A percentile compares a stretch with the other conserved stretches of the same genome.
Conservation (phyloP, 2,797 vertebrate genomes). For the Macroramphosus scolopax region DNA sequence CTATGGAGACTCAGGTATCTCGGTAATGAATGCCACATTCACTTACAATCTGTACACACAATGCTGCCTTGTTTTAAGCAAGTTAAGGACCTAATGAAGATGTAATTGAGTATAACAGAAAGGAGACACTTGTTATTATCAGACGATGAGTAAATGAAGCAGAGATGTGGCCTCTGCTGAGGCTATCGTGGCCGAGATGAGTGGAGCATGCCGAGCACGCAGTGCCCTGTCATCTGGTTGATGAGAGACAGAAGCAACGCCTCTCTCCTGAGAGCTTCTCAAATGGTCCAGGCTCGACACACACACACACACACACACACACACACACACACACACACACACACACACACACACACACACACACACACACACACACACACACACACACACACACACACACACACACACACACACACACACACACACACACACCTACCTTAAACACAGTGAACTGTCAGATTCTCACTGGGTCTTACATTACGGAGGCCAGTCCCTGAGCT, state of each 20-base stretch:
- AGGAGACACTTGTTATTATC: slow-evolving; percentile 71
- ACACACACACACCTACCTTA: no score
- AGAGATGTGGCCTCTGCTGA: slow-evolving; percentile 60
- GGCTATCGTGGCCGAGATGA: slow-evolving; percentile 49
- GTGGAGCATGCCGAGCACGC: slow-evolving; percentile 63
- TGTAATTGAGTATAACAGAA: slow-evolving; percentile 70
- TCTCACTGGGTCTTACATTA: slow-evolving; percentile 49
- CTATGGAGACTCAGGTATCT: slow-evolving; percentile 42
- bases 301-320: slow-evolving; percentile 9
- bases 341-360: slow-evolving; percentile 3
- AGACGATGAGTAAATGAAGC: slow-evolving; percentile 71
- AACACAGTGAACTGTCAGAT: slow-evolving; percentile 20
- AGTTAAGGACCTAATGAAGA: slow-evolving; percentile 69
- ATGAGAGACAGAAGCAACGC: slow-evolving; percentile 57
- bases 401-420: background rate
- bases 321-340: slow-evolving; percentile 9
- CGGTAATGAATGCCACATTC: slow-evolving; percentile 64
- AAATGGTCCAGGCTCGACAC: slow-evolving; percentile 54
- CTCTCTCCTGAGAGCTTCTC: slow-evolving; percentile 59
- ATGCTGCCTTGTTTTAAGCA: slow-evolving; percentile 60
- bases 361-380: slow-evolving; percentile 10
- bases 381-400: background rate
- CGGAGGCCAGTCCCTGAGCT: slow-evolving; percentile 24
- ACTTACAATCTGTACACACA: slow-evolving; percentile 53
- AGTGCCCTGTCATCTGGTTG: slow-evolving; percentile 62